These are phyloP conservation scores for Eueides isabella DNA, from an alignment of 1,140 invertebrate species.

Conservation along the genomic window DNA sequence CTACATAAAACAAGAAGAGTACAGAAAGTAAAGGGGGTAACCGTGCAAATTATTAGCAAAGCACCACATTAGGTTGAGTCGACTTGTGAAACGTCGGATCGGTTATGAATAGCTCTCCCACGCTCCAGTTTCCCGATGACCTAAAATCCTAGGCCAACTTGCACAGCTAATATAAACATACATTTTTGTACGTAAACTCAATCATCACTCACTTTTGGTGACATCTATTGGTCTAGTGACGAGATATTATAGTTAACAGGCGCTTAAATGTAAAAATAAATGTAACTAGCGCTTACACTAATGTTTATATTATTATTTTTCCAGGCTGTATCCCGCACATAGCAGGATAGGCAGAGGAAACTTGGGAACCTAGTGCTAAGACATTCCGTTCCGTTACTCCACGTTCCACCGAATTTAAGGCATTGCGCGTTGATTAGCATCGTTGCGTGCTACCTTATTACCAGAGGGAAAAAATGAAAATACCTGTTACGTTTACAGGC, in stretches of 20 bases:
- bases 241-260: background rate
- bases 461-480: no score
- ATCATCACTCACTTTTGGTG: background rate
- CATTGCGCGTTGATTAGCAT: no score
- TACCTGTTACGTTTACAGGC: no score
- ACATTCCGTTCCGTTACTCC: no score
- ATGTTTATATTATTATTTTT: no score
- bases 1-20: background rate
- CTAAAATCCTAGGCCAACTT: constrained; percentile 35
- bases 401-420: no score
- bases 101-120: constrained; percentile 31
- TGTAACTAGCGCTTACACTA: no score
- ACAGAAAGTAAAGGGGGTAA: background rate
- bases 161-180: constrained; percentile 18
- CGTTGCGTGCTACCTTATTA: no score
- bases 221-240: background rate
- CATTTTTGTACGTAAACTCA: constrained; percentile 8
- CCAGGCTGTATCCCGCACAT: no score
- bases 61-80: constrained; percentile 22
- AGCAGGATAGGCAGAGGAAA: no score
- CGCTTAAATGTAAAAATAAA: no score
- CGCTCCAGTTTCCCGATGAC: constrained; percentile 40
- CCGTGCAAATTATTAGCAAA: constrained; percentile 16
- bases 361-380: no score
- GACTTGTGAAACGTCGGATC: constrained; percentile 15